Evolutionary conservation across 2,113 vertebrate species (phyloP).

Genomic region (Macrotus californicus): DNA sequence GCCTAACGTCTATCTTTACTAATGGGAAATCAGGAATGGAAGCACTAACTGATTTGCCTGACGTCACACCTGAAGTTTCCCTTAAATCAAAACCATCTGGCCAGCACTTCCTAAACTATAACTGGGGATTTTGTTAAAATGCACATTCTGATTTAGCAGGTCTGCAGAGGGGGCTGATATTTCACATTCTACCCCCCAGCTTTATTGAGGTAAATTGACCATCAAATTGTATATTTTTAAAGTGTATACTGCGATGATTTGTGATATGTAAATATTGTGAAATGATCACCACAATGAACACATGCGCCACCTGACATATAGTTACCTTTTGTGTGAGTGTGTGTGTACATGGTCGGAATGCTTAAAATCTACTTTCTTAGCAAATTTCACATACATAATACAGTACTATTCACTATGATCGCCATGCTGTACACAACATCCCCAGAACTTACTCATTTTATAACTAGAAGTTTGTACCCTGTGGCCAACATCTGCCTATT

Average conservation of each 20-base stretch:
- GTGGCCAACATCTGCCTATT: no score
- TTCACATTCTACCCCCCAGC: background rate
- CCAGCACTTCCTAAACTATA: background rate
- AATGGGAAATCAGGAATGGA: background rate
- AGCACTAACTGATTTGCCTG: background rate
- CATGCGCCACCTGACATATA: no score
- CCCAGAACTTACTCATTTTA: no score
- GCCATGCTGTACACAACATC: no score
- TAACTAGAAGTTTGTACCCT: no score
- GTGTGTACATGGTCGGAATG: no score
- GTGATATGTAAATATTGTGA: background rate
- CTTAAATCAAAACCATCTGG: background rate
- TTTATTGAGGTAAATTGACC: background rate
- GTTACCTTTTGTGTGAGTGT: no score
- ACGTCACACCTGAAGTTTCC: background rate
- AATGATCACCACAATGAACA: background rate
- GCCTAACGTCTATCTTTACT: background rate
- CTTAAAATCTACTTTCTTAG: no score
- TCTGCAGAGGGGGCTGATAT: background rate
- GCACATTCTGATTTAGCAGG: background rate
- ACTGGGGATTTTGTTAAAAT: background rate
- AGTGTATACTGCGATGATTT: background rate
- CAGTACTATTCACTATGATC: no score
- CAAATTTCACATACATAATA: no score
- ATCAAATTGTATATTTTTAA: background rate